These are phyloP conservation scores for Hyphantria cunea DNA, from an alignment of 1,140 invertebrate species.

Conservation along the genomic window DNA sequence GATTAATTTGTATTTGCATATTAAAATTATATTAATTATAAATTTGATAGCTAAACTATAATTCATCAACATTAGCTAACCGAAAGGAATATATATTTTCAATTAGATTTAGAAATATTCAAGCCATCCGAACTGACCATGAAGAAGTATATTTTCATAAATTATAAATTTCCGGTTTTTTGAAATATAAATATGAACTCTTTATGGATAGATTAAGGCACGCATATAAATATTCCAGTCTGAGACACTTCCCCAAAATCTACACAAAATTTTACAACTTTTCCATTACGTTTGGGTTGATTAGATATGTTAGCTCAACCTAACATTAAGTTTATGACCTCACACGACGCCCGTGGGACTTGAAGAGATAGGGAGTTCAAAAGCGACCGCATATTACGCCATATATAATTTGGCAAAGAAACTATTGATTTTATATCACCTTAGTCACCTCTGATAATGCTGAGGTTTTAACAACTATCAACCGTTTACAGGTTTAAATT, in stretches of 20 bases:
- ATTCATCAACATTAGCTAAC: too few relatives aligned
- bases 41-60: too few relatives aligned
- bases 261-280: neutral
- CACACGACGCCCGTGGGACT: neutral
- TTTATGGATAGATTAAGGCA: neutral
- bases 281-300: neutral
- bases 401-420: neutral
- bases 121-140: too few relatives aligned
- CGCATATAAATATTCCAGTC: neutral
- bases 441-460: neutral
- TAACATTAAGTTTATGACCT: slow-evolving; percentile 1
- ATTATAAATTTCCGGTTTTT: too few relatives aligned
- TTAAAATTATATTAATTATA: too few relatives aligned
- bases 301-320: neutral
- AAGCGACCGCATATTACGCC: neutral
- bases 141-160: too few relatives aligned
- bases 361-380: neutral
- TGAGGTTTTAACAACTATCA: neutral
- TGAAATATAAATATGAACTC: too few relatives aligned
- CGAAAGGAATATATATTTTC: too few relatives aligned
- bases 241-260: neutral
- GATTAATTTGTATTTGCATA: too few relatives aligned
- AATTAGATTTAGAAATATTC: too few relatives aligned
- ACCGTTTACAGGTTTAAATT: too few relatives aligned
- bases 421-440: neutral